Base-by-base conservation (phyloP, 2,888 invertebrate genomes). In the Gastracanthus pulcherrimus region DNA sequence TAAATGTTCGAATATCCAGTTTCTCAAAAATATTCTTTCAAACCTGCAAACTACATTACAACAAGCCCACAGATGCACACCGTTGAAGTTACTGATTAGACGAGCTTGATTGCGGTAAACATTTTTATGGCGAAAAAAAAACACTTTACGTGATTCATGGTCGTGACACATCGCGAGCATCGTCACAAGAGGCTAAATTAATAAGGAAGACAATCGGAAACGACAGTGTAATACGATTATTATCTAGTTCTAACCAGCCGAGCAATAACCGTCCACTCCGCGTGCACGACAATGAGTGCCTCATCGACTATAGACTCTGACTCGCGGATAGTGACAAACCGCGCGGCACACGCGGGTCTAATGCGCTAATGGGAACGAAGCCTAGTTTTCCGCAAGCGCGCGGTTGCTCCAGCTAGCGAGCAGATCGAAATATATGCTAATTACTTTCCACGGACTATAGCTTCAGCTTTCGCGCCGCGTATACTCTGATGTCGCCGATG, bases 401-500 rank as follows among this genome's bases (percentile, higher is more conserved):
- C 38, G 23, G 5, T 36, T 36, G 62, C 62, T n/a, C n/a, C n/a
- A n/a, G n/a, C n/a, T n/a, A n/a, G n/a, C 58, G 13, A 41, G 29
- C 31, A 45, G 60, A 70, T 71, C 72, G 41, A 60, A 41, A 16
- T 41, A 29, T 48, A 62, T 74, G 74, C 62, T 74, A 74, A 74
- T 74, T 41, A 45, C 74, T 74, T 74, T 60, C 29, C 72, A 26
- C 29, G 38, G 45, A n/a, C 45, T 38, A 38, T 38, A 45, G n/a
- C 48, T 26, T n/a, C 38, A 29, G 29, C 72, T 74, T 74, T 74
- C 72, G 75, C 48, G 75, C 26, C 62, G n/a, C n/a, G n/a, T n/a
- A n/a, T 45, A 19, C 60, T 13, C 31, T 19, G 3, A 41, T 67
- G 41, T 34, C 45, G 7, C 29, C 31, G 45, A 41, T 41, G 19